Evolutionary conservation across 2,797 vertebrate genomes (phyloP).

Genomic region (Myotis myotis): DNA sequence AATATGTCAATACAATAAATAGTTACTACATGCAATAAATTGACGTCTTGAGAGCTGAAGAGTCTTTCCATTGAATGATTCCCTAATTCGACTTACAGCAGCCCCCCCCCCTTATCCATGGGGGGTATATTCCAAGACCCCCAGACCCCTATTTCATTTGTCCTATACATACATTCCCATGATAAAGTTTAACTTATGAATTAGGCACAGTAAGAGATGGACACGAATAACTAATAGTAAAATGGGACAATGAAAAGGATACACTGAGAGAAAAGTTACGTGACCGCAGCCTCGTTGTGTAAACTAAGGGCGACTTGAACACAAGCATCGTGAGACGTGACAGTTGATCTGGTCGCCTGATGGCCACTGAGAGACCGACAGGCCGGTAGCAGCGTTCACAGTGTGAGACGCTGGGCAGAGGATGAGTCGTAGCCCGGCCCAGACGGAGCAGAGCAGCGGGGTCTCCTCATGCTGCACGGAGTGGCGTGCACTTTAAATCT

Average conservation of each 20-base stretch:
- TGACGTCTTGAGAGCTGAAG: slow-evolving; percentile 10
- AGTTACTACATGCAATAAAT: slow-evolving; percentile 78
- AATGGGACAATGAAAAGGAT: background rate
- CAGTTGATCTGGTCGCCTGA: no score
- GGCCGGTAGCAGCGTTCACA: rapidly evolving
- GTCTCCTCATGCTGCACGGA: no score
- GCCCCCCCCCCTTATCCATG: background rate
- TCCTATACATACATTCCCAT: background rate
- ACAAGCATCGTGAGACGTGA: no score
- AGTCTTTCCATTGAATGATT: background rate
- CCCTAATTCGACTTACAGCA: background rate
- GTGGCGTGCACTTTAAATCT: background rate
- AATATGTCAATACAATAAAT: slow-evolving; percentile 88
- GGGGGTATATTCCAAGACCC: background rate
- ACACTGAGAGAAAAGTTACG: background rate
- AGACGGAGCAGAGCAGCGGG: rapidly evolving
- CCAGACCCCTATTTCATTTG: background rate
- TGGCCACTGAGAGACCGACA: rapidly evolving
- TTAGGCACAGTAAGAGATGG: background rate
- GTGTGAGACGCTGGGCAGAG: background rate
- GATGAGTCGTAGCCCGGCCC: rapidly evolving
- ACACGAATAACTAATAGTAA: background rate
- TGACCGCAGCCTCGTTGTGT: background rate
- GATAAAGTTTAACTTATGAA: background rate
- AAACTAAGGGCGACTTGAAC: background rate